Base-by-base conservation (phyloP, 2,797 vertebrate genomes). In the Oreortyx pictus region DNA sequence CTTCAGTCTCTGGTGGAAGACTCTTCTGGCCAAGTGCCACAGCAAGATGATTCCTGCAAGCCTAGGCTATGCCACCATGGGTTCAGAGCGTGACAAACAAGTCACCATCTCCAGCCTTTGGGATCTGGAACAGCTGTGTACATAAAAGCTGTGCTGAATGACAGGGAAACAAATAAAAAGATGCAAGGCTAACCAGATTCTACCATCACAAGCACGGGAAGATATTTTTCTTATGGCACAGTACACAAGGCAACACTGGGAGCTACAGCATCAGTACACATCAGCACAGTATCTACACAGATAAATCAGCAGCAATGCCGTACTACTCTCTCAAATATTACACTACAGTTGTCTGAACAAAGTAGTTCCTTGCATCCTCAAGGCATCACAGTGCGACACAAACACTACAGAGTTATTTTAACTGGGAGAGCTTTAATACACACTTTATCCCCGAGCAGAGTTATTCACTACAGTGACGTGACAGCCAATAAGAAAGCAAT, bases 391-490 rank as follows among this genome's bases (percentile, higher is more conserved):
- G 68, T 18, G 74, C 44, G 61, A 61, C 77, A 82, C 73, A 92
- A 93, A 90, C 82, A 60, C 65, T 81, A 52, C 8, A 73, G 64
- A 80, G 82, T 95, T 72, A 89, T 91, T 96, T 96, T 96, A 95
- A 92, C 57, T 78, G 95, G 86, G 77, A 86, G 92, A 84, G 68
- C 66, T 94, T 95, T 95, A 95, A 96, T 91, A 94, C 66, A 90
- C 39, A 86, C 49, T 67, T 88, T 79, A 74, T 83, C 86, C 73
- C 89, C 83, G 78, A 86, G 91, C 90, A 47, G 79, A 94, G 81
- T 88, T 94, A 92, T 92, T 92, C 78, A 44, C 73, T 85, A 29
- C 86, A 93, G 93, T 22, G 67, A 93, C 80, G 85, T 6, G 73
- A 59, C 39, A 93, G 82, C 88, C 87, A 94, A 91, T 52, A 60